Evolutionary conservation across 2,797 vertebrate genomes (phyloP), one percentile per base, ranked within the genome.

Genomic region (Sylvilagus floridanus): DNA sequence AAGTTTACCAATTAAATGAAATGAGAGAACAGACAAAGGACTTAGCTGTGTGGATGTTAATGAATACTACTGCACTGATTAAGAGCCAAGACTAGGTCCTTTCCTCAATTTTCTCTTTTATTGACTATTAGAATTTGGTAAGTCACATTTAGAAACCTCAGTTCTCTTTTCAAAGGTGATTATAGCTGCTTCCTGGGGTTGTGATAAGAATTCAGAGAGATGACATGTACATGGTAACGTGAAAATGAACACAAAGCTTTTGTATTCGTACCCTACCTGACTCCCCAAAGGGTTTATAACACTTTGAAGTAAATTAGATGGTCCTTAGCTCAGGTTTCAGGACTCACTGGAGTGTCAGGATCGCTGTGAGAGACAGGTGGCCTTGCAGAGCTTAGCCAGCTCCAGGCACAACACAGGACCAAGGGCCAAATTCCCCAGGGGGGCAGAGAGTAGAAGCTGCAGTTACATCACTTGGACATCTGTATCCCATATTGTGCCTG

Each of bases 1-100:
- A 86, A 54, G 12, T 65, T 71, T 95, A 62, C 72, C 73, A 77
- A 12, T 87, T 87, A 92, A 92, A 79, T 84, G 79, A 76, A 89
- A 54, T 19, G 16, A 79, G 86, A 95, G 28, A 84, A 78, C 2
- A 19, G 75, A 66, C 71, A 37, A 72, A 62, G 66, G 21, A 57
- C 28, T 72, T 75, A 21, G 28, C 35, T 24, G 12, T 50, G 50
- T 14, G 9, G 85, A n/a, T 60, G 42, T 68, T 78, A 78, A 89
- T 72, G 35, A 88, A 37, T 12, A 69, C 32, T 62, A 4, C 17
- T 35, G 72, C 63, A 21, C 7, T 84, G 54, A 30, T 75, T 76
- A 76, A 60, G n/a, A 71, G 32, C 81, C 42, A 84, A 76, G 47
- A 9, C 52, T 84, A 35, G 7, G 87, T 54, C 54, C 81, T 7